A percentile compares a stretch with the other conserved stretches of the same genome.
phyloP scores from a whole-genome alignment of 2,797 vertebrate genomes.

The Poeciliopsis presidionis region DNA sequence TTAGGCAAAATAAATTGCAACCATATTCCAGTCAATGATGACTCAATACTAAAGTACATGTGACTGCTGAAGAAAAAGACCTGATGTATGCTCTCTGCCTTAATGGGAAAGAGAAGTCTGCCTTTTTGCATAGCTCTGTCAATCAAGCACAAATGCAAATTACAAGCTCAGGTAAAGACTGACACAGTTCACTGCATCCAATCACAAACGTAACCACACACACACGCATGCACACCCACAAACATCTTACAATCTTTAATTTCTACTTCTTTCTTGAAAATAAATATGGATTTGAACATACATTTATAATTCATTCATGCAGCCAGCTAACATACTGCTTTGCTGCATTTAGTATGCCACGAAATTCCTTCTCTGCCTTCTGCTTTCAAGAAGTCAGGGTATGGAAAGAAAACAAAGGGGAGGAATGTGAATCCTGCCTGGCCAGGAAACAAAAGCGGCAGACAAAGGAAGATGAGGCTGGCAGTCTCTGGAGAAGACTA shows the following conservation, averaged over 20 bases:
- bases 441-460: conserved; percentile 73
- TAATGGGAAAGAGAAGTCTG: conserved; percentile 36
- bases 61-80: conserved; percentile 42
- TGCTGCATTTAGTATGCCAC: conserved; percentile 49
- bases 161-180: conserved; percentile 71
- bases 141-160: conserved; percentile 72
- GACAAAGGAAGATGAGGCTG: conserved; percentile 76
- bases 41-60: conserved; percentile 48
- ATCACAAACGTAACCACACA: conserved; percentile 71
- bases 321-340: not conserved
- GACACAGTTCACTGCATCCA: conserved; percentile 73
- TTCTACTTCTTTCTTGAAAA: conserved; percentile 17
- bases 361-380: conserved; percentile 57
- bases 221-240: conserved; percentile 40
- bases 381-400: conserved; percentile 49
- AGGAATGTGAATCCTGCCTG: conserved; percentile 70
- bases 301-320: conserved; percentile 20
- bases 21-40: conserved; percentile 42
- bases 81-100: conserved; percentile 24
- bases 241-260: conserved; percentile 40
- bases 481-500: conserved; percentile 69
- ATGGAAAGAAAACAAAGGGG: conserved; percentile 51
- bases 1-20: conserved; percentile 33
- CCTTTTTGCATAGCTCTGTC: conserved; percentile 65
- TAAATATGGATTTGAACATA: conserved; percentile 3